phyloP scores from a whole-genome alignment of 1,140 invertebrate species.

The Zaprionus taronus region DNA sequence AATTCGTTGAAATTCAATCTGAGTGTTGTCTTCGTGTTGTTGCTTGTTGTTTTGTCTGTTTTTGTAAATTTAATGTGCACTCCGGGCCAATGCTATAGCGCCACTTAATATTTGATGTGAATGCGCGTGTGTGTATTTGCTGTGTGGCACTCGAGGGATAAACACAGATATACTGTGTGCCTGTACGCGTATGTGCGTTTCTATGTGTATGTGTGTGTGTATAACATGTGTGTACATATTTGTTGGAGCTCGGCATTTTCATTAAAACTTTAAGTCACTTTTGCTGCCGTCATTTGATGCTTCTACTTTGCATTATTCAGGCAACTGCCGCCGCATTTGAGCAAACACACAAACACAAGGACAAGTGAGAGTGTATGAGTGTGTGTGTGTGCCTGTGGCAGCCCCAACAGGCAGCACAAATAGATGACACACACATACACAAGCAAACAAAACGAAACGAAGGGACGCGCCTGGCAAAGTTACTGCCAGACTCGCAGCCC shows the following conservation, averaged over 20 bases:
- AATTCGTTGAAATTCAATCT: slow-evolving; percentile 37
- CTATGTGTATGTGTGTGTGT: slow-evolving; percentile 12
- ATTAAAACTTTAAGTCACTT: slow-evolving; percentile 82
- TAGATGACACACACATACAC: slow-evolving; percentile 60
- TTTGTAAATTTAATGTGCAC: slow-evolving; percentile 66
- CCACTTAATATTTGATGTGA: slow-evolving; percentile 73
- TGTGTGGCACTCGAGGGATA: slow-evolving; percentile 34
- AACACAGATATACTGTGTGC: neutral
- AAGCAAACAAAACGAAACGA: slow-evolving; percentile 53
- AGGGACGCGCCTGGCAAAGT: slow-evolving; percentile 22
- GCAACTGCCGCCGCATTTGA: slow-evolving; percentile 63
- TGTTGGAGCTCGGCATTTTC: slow-evolving; percentile 62
- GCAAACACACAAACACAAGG: slow-evolving; percentile 50
- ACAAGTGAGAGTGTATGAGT: slow-evolving; percentile 10
- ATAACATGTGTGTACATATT: slow-evolving; percentile 29
- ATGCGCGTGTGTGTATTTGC: slow-evolving; percentile 35
- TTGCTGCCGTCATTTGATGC: slow-evolving; percentile 72
- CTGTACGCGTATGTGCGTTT: neutral
- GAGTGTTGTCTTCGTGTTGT: neutral
- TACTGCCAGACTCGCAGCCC: slow-evolving; percentile 13
- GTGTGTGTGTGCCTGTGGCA: slow-evolving; percentile 32
- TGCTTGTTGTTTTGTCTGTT: slow-evolving; percentile 2
- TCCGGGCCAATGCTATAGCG: slow-evolving; percentile 62
- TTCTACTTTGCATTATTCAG: slow-evolving; percentile 78
- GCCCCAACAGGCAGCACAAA: slow-evolving; percentile 64